Percentiles rank a stretch among this genome's conserved stretches.
Conservation (phyloP, 2,888 invertebrate genomes). For the Nymphalis urticae region DNA sequence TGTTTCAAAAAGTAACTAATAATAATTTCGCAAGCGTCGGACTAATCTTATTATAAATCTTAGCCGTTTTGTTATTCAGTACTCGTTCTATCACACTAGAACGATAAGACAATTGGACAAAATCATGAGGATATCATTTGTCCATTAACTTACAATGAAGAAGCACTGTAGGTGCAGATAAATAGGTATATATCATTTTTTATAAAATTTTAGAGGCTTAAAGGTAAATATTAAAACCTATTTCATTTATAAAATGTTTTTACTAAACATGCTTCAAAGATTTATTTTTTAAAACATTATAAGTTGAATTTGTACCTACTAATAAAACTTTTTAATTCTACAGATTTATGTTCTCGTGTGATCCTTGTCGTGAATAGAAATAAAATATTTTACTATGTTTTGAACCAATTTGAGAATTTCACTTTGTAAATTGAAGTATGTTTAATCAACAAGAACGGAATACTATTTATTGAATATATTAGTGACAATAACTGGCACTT, state of each 20-base stretch:
- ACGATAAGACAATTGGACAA: constrained; percentile 1
- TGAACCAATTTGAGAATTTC: not conserved
- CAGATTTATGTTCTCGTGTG: not conserved
- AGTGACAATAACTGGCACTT: constrained; percentile 52
- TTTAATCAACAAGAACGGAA: not conserved
- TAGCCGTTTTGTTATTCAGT: not conserved
- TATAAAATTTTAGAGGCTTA: not conserved
- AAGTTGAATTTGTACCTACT: no score
- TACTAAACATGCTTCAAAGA: no score
- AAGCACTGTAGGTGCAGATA: not conserved
- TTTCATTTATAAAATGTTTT: no score
- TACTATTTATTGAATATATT: not conserved
- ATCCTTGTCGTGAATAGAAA: not conserved
- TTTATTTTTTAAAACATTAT: not conserved
- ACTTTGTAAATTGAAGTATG: no score
- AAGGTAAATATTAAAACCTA: no score
- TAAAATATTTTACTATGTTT: no score
- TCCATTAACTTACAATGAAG: not conserved
- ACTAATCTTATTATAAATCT: not conserved
- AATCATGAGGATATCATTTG: constrained; percentile 13
- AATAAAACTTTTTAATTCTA: no score
- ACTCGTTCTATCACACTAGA: not conserved
- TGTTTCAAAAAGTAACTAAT: not conserved
- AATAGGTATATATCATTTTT: not conserved
- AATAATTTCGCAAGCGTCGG: not conserved